Evolutionary conservation across 2,888 invertebrate species (phyloP), one percentile per base, ranked within the genome.

Genomic region (Lithophane socia): DNA sequence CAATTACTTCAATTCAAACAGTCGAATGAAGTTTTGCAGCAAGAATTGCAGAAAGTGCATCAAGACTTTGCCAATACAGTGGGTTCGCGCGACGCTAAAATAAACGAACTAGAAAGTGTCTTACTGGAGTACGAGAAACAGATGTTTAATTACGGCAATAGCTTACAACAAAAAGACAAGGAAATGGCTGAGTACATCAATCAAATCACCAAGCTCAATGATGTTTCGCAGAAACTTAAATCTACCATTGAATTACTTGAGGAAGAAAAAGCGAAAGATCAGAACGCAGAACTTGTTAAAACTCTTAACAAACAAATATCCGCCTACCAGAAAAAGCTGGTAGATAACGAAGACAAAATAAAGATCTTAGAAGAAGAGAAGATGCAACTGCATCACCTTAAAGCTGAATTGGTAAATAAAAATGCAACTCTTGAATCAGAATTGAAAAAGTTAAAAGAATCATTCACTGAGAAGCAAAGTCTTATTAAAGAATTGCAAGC

Each of bases 151-250:
- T 95, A 95, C 76, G 92, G 94, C 42, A 95, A 94, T 82, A 92
- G 92, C 44, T 89, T 96, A 80, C 95, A 96, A 85, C 95, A 95
- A 86, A 97, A 96, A 90, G 95, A 96, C 86, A 96, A 96, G 89
- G 96, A 96, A 90, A 89, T 97, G 74, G 89, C 95, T 16, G 95
- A 96, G 79, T 96, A 97, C 90, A 94, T 97, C 10, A 96, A 96
- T 75, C 97, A 97, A 94, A 94, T 97, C 13, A 95, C 97, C 37
- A 97, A 97, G 90, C 89, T 97, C 29, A 97, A 97, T 90, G 94
- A 95, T 82, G 93, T 96, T 18, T 94, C 97, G 9, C 95, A 96
- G 76, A 97, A 96, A 89, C 90, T 97, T 8, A 96, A 95, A 90
- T 96, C 96, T 47, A 96, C 96, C n/a, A 93, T 97, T 83, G 96